These are phyloP conservation scores for Pipra filicauda DNA, from an alignment of 2,113 vertebrate genomes.

Conservation along the genomic window DNA sequence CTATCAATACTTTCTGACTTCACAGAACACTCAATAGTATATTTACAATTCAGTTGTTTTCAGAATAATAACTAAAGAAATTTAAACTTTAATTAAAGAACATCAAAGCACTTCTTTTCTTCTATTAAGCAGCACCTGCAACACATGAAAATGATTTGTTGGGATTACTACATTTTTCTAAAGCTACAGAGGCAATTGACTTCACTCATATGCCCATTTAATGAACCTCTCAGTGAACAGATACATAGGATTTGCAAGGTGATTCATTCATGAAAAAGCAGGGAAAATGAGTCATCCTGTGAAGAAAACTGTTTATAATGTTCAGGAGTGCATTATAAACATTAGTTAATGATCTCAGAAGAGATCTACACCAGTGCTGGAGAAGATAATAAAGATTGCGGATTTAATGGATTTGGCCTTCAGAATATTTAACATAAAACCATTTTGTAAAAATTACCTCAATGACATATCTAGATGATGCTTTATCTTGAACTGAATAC, in stretches of 20 bases:
- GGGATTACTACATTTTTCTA: conserved; percentile 39
- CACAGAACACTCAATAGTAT: not conserved
- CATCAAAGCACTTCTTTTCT: conserved; percentile 17
- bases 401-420: conserved; percentile 27
- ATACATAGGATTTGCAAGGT: conserved; percentile 9
- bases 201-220: conserved; percentile 28
- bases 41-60: conserved; percentile 9
- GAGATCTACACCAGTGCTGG: not conserved
- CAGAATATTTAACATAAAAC: conserved; percentile 31
- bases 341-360: conserved; percentile 10
- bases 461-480: conserved; percentile 25
- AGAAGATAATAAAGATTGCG: conserved; percentile 24
- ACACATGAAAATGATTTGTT: conserved; percentile 47
- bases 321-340: conserved; percentile 29
- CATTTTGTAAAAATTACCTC: conserved; percentile 46
- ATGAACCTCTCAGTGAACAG: conserved; percentile 35
- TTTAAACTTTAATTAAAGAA: conserved; percentile 66
- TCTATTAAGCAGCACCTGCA: conserved; percentile 59
- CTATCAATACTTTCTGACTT: not conserved
- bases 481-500: conserved; percentile 55
- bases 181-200: conserved; percentile 16
- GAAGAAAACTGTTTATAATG: conserved; percentile 28
- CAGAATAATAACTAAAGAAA: conserved; percentile 43
- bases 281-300: conserved; percentile 44
- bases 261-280: conserved; percentile 39